A percentile compares a stretch with the other conserved stretches of the same genome.
phyloP scores from a whole-genome alignment of 2,113 vertebrate genomes.

The Dryoscopus gambensis region DNA sequence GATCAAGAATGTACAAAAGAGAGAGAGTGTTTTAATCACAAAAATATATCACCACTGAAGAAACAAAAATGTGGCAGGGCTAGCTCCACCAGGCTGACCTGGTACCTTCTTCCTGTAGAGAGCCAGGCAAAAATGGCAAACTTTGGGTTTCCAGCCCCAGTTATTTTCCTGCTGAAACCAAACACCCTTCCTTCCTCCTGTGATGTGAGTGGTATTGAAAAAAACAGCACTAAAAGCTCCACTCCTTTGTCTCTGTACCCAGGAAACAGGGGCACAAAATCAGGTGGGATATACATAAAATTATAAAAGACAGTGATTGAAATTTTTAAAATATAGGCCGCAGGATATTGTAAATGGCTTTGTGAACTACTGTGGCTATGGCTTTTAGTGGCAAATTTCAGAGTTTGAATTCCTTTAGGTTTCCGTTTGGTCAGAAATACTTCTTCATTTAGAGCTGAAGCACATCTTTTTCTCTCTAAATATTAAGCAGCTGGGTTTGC shows the following conservation, averaged over 20 bases:
- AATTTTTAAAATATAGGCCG: not conserved
- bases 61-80: not conserved
- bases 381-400: not conserved
- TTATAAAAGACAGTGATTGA: not conserved
- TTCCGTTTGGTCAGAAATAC: not conserved
- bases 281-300: not conserved
- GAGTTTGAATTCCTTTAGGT: not conserved
- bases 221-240: not conserved
- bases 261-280: not conserved
- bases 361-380: not conserved
- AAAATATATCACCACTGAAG: not conserved
- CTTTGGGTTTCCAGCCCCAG: not conserved
- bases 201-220: not conserved
- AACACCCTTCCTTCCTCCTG: rapidly evolving
- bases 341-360: not conserved
- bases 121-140: not conserved
- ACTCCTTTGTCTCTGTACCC: not conserved
- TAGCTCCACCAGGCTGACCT: not conserved
- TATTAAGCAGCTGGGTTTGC: not conserved
- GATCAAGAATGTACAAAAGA: not conserved
- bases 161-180: not conserved
- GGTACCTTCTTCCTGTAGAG: not conserved
- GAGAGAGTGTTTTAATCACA: not conserved
- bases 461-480: not conserved
- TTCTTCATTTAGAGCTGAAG: not conserved